Evolutionary conservation across 2,113 vertebrate genomes (phyloP), one percentile per base, ranked within the genome.

Genomic region (Phalacrocorax brasilianus): DNA sequence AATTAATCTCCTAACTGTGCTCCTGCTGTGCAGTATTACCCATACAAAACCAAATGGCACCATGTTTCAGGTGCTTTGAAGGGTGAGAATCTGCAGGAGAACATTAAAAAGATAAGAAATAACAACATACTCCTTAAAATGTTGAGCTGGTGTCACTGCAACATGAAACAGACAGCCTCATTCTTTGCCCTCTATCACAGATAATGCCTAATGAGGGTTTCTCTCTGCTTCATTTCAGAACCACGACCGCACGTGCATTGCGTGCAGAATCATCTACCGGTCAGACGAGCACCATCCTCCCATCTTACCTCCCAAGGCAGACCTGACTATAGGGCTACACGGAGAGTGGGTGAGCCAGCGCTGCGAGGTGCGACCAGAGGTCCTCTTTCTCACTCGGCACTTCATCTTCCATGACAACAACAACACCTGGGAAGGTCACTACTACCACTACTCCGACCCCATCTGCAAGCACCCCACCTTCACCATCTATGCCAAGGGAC

Each of bases 311-410:
- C 99, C 98, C 3, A 98, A 98, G 49, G 98, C 98, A 0, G 99
- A 99, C 95, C 98, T 99, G 91, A 98, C 98, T 2, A 98, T 99
- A 3, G 98, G 98, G 8, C 95, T 99, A 55, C 99, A 99, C 0
- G 99, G 99, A 4, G 99, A 99, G 97, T 99, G 99, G 99, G 99
- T 99, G 95, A 99, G 99, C 96, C 99, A 99, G 96, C 99, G 98
- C 82, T 99, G 99, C 1, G 99, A 99, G 96, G 99, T 99, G 17
- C 99, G 99, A 10, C 99, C 99, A 0, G 99, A 99, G 92, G 99
- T 99, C 38, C 99, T 99, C 90, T 99, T 99, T 97, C 99, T 99
- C 91, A 99, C 99, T 2, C 98, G 99, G 19, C 99, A 99, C 97
- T 99, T 99, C 97, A 96, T 99, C 97, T 99, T 99, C 98, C 99